phyloP scores from a whole-genome alignment of 2,113 vertebrate species.

The Progne subis region DNA sequence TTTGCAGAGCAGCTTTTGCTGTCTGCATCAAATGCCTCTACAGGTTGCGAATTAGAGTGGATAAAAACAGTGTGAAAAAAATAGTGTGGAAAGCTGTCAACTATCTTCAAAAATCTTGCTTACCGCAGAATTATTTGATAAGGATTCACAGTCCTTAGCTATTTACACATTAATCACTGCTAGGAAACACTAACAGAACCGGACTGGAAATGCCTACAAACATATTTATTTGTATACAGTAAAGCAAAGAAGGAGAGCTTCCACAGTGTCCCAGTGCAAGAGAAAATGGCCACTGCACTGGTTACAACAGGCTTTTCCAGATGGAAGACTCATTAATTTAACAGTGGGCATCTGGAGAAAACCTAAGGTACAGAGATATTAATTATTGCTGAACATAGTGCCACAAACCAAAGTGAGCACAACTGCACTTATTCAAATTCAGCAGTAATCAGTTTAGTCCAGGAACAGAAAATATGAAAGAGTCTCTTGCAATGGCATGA shows the following conservation, averaged over 20 bases:
- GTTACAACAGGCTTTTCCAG: neutral
- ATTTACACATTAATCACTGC: neutral
- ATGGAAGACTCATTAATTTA: conserved; percentile 9
- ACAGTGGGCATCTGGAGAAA: conserved; percentile 34
- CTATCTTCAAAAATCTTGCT: neutral
- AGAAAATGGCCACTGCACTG: neutral
- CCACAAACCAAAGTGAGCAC: neutral
- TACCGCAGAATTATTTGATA: neutral
- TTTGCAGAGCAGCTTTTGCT: neutral
- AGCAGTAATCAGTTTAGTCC: neutral
- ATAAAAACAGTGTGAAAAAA: neutral
- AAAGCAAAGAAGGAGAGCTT: neutral
- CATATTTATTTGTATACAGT: neutral
- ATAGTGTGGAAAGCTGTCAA: neutral
- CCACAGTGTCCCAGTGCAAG: neutral
- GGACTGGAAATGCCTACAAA: neutral
- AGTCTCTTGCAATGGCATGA: neutral
- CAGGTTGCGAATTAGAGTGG: neutral
- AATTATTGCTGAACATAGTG: neutral
- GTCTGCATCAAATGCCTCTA: neutral
- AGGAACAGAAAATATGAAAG: neutral
- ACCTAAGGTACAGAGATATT: neutral
- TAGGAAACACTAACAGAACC: neutral
- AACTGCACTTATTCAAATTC: neutral
- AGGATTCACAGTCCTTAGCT: neutral